A percentile compares a stretch with the other conserved stretches of the same genome.
Conservation (phyloP, 2,888 invertebrate species). For the Elysia crispata region DNA sequence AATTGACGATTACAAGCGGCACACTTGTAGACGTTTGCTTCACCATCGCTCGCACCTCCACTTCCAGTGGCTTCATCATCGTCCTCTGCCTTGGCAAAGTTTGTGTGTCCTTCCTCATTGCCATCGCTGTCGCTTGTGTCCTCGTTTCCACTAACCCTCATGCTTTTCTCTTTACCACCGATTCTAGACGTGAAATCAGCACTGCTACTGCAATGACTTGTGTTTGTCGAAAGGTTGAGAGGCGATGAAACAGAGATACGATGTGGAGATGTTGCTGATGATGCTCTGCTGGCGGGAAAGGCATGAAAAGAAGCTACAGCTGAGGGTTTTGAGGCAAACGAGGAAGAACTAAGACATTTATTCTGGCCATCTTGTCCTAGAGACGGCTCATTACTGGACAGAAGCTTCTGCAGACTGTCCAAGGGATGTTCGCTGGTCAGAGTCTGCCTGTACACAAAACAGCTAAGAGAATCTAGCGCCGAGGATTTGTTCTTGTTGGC, state of each 20-base stretch:
- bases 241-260: slow-evolving; percentile 50
- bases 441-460: slow-evolving; percentile 74
- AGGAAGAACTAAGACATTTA: slow-evolving; percentile 50
- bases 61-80: slow-evolving; percentile 56
- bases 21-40: slow-evolving; percentile 67
- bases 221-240: slow-evolving; percentile 62
- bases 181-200: slow-evolving; percentile 18
- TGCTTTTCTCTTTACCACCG: neutral
- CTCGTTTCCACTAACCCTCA: slow-evolving; percentile 31
- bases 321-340: neutral
- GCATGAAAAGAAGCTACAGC: neutral
- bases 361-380: slow-evolving; percentile 80
- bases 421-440: slow-evolving; percentile 86
- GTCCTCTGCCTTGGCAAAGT: slow-evolving; percentile 52
- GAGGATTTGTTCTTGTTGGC: slow-evolving; percentile 53
- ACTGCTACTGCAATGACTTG: slow-evolving; percentile 45
- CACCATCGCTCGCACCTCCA: slow-evolving; percentile 63
- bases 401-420: slow-evolving; percentile 95
- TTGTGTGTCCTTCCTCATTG: slow-evolving; percentile 32
- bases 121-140: slow-evolving; percentile 55
- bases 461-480: slow-evolving; percentile 74
- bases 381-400: slow-evolving; percentile 86
- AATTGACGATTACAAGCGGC: slow-evolving; percentile 82
- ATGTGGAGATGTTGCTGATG: slow-evolving; percentile 36
- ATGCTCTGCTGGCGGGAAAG: neutral